phyloP scores from a whole-genome alignment of 2,888 invertebrate species.

The Drosophila engyochracea region DNA sequence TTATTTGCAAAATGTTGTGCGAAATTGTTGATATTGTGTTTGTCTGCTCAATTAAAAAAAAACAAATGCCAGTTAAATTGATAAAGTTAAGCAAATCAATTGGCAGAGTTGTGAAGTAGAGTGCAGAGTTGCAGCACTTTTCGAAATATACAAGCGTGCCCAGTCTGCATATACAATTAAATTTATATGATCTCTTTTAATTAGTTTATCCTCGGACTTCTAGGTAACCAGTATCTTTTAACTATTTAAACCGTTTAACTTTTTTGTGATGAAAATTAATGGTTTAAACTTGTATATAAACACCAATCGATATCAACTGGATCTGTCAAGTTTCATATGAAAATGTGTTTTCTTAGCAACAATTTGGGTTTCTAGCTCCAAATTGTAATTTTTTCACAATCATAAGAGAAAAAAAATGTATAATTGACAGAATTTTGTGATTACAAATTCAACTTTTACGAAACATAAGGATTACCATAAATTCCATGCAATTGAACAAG shows the following conservation, averaged over 20 bases:
- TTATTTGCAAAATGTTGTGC: slow-evolving; percentile 42
- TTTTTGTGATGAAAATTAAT: neutral
- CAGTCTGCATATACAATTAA: neutral
- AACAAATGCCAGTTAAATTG: neutral
- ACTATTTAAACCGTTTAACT: neutral
- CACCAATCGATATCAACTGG: neutral
- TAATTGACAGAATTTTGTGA: neutral
- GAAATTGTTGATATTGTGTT: slow-evolving; percentile 13
- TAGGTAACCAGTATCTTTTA: neutral
- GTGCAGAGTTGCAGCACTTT: slow-evolving; percentile 16
- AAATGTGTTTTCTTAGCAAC: neutral
- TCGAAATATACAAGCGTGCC: neutral
- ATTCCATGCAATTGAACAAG: slow-evolving; percentile 3
- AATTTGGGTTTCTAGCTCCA: too few species aligned
- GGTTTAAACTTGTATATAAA: neutral
- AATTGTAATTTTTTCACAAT: neutral
- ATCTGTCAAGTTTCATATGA: neutral
- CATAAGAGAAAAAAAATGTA: neutral
- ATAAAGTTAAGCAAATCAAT: slow-evolving; percentile 4
- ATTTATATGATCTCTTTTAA: neutral
- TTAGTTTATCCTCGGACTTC: neutral
- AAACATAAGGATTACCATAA: neutral
- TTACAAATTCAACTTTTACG: neutral
- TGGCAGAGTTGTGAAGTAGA: slow-evolving; percentile 14
- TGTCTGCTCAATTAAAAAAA: slow-evolving; percentile 22